Evolutionary conservation across 2,797 vertebrate genomes (phyloP), one percentile per base, ranked within the genome.

Genomic region (Jordanella pulchra): DNA sequence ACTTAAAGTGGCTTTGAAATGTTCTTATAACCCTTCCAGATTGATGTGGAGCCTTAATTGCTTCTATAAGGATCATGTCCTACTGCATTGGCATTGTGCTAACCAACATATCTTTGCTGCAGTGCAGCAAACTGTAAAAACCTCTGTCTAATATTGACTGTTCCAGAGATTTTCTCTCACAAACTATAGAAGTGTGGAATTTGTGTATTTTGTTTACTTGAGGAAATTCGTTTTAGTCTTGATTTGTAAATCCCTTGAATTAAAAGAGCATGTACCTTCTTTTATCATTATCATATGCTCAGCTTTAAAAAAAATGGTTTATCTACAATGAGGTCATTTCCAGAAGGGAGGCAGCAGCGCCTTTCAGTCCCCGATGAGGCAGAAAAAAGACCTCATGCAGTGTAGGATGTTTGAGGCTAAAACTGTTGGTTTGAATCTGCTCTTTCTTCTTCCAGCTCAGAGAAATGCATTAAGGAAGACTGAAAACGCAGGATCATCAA

Each of bases 401-500:
- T 54, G 56, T 69, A 63, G 68, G 67, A 53, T 30, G 69, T 87
- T 85, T 60, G 69, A 55, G 80, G 76, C 75, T 7, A 74, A 65
- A 73, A 67, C 6, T 78, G 79, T 80, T 84, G 77, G 79, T 82
- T 81, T 54, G 69, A 82, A 61, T 78, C 65, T 72, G 63, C 67
- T 71, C 67, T 75, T 75, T 15, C 23, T 42, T 39, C 60, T 63
- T 28, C 65, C 53, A 3, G 76, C 84, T 88, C 0, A 18, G 69
- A 83, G 80, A 85, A 81, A 86, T 72, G 75, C 70, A 78, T 68
- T 56, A 77, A 63, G 79, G 72, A 50, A 55, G 72, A 69, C 48
- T 65, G 72, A 73, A 86, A 87, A 83, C 77, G 80, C 87, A 79
- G 85, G 75, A 89, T 90, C 90, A 87, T 93, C 92, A 92, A 88